These are phyloP conservation scores for Plecotus auritus DNA, from an alignment of 2,113 vertebrate species.

Conservation along the genomic window DNA sequence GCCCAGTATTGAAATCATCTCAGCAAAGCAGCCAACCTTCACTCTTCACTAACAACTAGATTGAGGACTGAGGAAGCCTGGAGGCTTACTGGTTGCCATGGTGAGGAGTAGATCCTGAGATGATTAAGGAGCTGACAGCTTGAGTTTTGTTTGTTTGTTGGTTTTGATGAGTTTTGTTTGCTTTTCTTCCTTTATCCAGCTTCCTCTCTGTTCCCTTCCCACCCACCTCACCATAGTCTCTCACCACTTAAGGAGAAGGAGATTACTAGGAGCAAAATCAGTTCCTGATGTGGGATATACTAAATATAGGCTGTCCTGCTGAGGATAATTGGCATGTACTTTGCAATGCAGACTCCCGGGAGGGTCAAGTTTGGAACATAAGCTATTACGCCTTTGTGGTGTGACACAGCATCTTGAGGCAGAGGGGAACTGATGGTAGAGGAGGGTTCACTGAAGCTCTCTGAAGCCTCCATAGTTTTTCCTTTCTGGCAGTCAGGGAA, in stretches of 20 bases:
- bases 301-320: background rate
- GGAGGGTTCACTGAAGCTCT: background rate
- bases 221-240: background rate
- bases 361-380: background rate
- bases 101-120: slow-evolving; percentile 57
- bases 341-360: background rate
- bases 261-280: slow-evolving; percentile 19
- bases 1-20: slow-evolving; percentile 39
- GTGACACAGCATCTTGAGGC: background rate
- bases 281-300: accelerated
- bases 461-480: background rate
- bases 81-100: slow-evolving; percentile 73
- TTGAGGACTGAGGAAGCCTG: slow-evolving; percentile 6
- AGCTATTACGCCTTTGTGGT: background rate
- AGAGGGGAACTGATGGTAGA: background rate
- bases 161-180: slow-evolving; percentile 62
- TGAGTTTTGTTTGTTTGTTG: slow-evolving; percentile 42
- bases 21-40: background rate
- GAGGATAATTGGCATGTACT: background rate
- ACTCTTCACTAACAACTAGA: background rate
- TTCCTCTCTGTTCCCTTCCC: background rate
- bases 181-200: background rate
- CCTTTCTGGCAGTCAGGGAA: background rate
- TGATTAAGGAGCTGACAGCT: slow-evolving; percentile 35
- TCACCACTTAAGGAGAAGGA: slow-evolving; percentile 26